phyloP scores from a whole-genome alignment of 2,797 vertebrate genomes.

The Ibycter americanus region DNA sequence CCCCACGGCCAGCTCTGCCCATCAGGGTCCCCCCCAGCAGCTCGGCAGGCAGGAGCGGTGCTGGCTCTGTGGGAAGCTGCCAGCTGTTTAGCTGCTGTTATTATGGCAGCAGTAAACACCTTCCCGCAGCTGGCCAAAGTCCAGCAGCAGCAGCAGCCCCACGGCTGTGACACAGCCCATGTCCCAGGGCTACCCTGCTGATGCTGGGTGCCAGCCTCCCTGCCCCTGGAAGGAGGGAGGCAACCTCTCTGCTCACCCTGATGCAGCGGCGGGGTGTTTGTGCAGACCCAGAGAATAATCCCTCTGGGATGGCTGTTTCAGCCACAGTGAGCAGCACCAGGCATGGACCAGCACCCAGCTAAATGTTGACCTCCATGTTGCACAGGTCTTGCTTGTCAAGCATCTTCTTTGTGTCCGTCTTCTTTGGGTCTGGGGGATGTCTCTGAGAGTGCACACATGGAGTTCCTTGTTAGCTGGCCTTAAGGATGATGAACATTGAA shows the following conservation, averaged over 20 bases:
- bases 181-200: background rate
- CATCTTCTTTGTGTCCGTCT: background rate
- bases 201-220: background rate
- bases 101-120: background rate
- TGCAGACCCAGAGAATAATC: background rate
- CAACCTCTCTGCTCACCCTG: background rate
- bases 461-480: background rate
- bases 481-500: background rate
- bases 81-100: background rate
- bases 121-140: background rate
- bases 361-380: background rate
- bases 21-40: background rate
- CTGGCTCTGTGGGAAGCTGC: background rate
- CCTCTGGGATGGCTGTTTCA: background rate
- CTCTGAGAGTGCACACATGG: background rate
- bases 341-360: background rate
- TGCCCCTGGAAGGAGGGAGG: background rate
- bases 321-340: background rate
- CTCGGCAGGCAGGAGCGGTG: background rate
- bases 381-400: background rate
- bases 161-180: background rate
- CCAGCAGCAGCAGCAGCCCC: background rate
- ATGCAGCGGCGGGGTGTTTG: accelerated
- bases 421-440: background rate
- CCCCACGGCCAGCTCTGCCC: background rate